These are phyloP conservation scores for Rhinopomastus cyanomelas DNA, from an alignment of 2,113 vertebrate species.

Conservation along the genomic window DNA sequence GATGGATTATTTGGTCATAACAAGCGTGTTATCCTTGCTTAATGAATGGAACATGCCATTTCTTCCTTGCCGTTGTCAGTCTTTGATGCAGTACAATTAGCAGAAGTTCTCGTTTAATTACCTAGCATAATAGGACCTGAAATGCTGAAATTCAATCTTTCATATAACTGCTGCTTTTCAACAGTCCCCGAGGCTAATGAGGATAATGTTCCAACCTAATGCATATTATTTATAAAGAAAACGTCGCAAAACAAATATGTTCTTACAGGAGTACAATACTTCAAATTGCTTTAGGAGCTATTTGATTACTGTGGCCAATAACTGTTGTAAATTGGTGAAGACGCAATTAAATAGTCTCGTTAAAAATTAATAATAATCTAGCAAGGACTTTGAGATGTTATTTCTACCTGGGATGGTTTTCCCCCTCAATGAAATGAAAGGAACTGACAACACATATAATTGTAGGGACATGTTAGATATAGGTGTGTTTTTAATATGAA, in stretches of 20 bases:
- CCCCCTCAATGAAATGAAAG: background rate
- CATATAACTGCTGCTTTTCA: slow-evolving; percentile 13
- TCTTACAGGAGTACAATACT: background rate
- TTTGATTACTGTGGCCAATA: slow-evolving; percentile 23
- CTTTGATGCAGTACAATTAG: slow-evolving; percentile 11
- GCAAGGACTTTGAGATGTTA: background rate
- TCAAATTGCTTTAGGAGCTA: slow-evolving; percentile 36
- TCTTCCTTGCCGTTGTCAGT: background rate
- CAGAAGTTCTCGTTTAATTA: slow-evolving; percentile 38
- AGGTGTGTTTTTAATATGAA: background rate
- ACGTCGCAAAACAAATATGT: background rate
- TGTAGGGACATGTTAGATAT: background rate
- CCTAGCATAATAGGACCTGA: slow-evolving; percentile 11
- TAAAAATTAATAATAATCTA: slow-evolving; percentile 22
- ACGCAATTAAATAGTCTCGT: slow-evolving; percentile 13
- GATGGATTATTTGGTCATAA: background rate
- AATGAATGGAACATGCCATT: background rate
- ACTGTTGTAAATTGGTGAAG: slow-evolving; percentile 3
- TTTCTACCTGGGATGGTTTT: background rate
- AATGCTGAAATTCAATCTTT: slow-evolving; percentile 47
- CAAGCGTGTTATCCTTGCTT: background rate
- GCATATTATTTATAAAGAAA: slow-evolving; percentile 28
- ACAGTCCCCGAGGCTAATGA: slow-evolving; percentile 32
- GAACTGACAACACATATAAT: background rate
- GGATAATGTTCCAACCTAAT: slow-evolving; percentile 33